phyloP scores from a whole-genome alignment of 2,888 invertebrate genomes.

The Alloplasta piceator region DNA sequence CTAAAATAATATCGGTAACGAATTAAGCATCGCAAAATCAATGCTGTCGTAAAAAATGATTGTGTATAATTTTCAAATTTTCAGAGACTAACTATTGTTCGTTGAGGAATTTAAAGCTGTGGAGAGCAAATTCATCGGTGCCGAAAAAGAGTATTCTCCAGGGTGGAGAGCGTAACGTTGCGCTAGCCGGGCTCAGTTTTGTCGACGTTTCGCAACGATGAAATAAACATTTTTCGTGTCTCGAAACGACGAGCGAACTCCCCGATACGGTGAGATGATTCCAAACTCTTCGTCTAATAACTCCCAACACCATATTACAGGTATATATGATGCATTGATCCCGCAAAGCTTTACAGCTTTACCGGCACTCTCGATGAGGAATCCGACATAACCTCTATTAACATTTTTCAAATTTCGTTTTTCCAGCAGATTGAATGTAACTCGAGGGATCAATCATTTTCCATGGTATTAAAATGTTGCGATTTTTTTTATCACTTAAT shows the following conservation, averaged over 20 bases:
- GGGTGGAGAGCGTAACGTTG: slow-evolving; percentile 69
- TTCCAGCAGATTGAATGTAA: not conserved
- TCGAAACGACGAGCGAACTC: not conserved
- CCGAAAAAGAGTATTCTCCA: slow-evolving; percentile 93
- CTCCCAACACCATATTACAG: slow-evolving; percentile 44
- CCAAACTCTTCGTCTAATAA: slow-evolving; percentile 36
- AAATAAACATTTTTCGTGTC: slow-evolving; percentile 13
- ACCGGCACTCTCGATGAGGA: slow-evolving; percentile 28
- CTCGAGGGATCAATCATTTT: not conserved
- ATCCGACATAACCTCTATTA: slow-evolving; percentile 49
- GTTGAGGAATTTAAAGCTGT: slow-evolving; percentile 88
- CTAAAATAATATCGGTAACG: too few relatives aligned
- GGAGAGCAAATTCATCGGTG: slow-evolving; percentile 92
- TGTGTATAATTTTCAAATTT: slow-evolving; percentile 7
- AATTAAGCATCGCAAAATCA: too few relatives aligned
- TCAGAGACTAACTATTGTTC: slow-evolving; percentile 86
- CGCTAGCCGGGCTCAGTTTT: not conserved
- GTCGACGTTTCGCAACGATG: not conserved
- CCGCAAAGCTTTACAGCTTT: slow-evolving; percentile 10
- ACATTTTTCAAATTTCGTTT: not conserved
- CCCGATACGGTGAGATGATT: slow-evolving; percentile 32
- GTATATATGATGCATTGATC: slow-evolving; percentile 36
- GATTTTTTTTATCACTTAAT: not conserved
- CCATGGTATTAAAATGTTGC: not conserved
- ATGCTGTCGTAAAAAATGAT: not conserved